Conservation (phyloP, 2,113 vertebrate species). For the Crotalus viridis region DNA sequence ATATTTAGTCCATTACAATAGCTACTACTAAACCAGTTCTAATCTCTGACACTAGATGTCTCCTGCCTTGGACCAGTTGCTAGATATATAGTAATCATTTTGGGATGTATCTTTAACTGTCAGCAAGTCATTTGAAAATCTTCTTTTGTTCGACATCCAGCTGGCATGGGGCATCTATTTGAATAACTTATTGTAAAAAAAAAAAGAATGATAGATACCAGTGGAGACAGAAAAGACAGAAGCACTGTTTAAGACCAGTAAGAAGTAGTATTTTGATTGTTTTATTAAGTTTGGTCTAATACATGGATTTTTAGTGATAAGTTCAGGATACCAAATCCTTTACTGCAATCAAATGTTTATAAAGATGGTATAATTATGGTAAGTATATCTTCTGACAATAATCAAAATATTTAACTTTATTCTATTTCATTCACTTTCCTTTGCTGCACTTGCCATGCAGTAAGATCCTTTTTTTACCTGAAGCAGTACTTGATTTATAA, state of each 20-base stretch:
- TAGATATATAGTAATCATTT: slow-evolving; percentile 50
- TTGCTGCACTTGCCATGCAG: background rate
- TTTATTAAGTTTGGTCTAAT: background rate
- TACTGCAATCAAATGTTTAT: background rate
- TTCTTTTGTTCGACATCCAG: slow-evolving; percentile 38
- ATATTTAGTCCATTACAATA: slow-evolving; percentile 57
- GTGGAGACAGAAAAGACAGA: background rate
- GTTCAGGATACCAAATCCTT: background rate
- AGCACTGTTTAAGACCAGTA: background rate
- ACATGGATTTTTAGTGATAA: background rate
- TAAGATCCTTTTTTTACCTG: background rate
- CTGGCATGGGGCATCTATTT: slow-evolving; percentile 49
- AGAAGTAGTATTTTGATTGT: background rate
- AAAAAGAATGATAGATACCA: slow-evolving; percentile 49
- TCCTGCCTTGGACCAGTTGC: slow-evolving; percentile 64
- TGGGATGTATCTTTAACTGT: slow-evolving; percentile 56
- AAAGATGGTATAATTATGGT: background rate
- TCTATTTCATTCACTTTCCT: background rate
- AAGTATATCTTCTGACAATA: background rate
- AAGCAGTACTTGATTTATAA: background rate
- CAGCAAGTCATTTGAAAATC: slow-evolving; percentile 60
- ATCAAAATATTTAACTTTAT: background rate
- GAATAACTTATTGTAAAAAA: slow-evolving; percentile 30
- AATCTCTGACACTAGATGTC: slow-evolving; percentile 67
- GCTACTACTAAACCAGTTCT: slow-evolving; percentile 46